phyloP scores from a whole-genome alignment of 1,140 invertebrate species.

The Gryon sp. region DNA sequence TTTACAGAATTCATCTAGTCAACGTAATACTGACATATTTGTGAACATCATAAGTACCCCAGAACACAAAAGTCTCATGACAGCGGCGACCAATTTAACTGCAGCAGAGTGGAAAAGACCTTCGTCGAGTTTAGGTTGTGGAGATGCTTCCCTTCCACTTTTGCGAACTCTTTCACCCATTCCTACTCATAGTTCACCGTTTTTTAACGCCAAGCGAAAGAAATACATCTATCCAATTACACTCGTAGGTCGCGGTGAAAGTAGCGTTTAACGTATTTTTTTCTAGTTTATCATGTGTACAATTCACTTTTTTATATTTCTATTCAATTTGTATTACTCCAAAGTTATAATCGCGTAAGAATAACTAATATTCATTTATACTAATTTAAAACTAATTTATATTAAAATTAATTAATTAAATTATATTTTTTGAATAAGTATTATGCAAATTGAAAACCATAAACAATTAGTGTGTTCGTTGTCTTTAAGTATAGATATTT shows the following conservation, averaged over 20 bases:
- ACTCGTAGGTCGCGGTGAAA: constrained; percentile 79
- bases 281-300: background rate
- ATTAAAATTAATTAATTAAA: background rate
- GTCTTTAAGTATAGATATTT: constrained; percentile 22
- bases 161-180: constrained; percentile 80
- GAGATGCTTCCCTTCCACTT: constrained; percentile 81
- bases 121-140: constrained; percentile 58
- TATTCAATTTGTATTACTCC: no score
- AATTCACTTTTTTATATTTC: no score
- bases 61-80: constrained; percentile 74
- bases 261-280: constrained; percentile 77
- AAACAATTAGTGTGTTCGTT: constrained; percentile 17
- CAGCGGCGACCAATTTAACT: constrained; percentile 76
- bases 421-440: constrained; percentile 48
- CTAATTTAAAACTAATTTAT: background rate
- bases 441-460: constrained; percentile 3
- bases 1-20: constrained; percentile 68
- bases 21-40: constrained; percentile 72
- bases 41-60: constrained; percentile 73
- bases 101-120: constrained; percentile 76
- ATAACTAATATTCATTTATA: no score
- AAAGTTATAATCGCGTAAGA: no score
- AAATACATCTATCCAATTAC: constrained; percentile 82
- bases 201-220: constrained; percentile 81
- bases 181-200: constrained; percentile 78